Evolutionary conservation across 2,113 vertebrate genomes (phyloP), one percentile per base, ranked within the genome.

Genomic region (Dendrocopos noguchii): DNA sequence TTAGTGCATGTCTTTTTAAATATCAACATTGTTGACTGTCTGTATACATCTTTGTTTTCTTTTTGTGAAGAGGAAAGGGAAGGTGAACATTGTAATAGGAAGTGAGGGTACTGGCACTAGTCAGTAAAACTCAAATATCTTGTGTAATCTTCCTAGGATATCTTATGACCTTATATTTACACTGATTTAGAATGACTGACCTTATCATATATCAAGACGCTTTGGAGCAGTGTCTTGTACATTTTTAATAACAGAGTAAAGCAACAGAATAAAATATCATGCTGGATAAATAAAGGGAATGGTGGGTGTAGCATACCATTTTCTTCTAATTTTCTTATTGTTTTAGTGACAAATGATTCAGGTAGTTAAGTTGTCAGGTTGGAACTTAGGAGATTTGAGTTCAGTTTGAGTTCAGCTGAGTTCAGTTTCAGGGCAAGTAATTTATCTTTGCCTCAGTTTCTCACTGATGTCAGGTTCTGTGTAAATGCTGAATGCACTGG

Each of bases 381-480:
- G 20, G 47, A 65, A 67, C 18, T 63, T 60, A 57, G 55, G 59
- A 65, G 81, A 95, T 77, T 21, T 39, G 53, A 84, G 71, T 92
- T 96, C 66, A 84, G 50, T 90, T 91, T 50, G 50, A 84, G 78
- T 94, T 95, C 63, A 83, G 65, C 6, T 61, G 70, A 86, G 75
- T 92, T 96, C 63, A 87, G 75, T 95, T 89, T 84, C 77, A 72
- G 81, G 81, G 70, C 86, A 95, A 94, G 74, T 76, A 87, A 55
- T 88, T 91, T 77, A 46, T 78, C 88, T 95, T 80, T 91, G 92
- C 93, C 95, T 95, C 92, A 93, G 93, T 96, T 95, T 95, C 95
- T 93, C 77, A 17, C 21, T 64, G 88, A 11, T 57, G 68, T 44
- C 66, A 84, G 59, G n/a, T 31, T 66, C 72, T 80, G 56, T 82